phyloP scores from a whole-genome alignment of 2,113 vertebrate genomes.

The Acinonyx jubatus region DNA sequence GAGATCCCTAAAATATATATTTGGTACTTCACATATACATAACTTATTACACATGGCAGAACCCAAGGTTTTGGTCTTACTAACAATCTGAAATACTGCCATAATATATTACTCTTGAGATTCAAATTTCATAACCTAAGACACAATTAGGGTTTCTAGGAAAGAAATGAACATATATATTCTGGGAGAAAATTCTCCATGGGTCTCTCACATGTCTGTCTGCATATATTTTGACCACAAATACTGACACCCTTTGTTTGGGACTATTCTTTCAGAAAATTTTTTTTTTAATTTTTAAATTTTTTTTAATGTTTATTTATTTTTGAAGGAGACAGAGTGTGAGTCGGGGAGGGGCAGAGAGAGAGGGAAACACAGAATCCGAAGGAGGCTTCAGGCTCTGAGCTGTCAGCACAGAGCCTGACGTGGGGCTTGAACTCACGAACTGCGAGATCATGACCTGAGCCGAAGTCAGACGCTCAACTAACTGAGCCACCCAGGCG shows the following conservation, averaged over 20 bases:
- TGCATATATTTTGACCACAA: background rate
- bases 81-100: background rate
- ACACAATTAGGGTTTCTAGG: background rate
- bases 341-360: too few species aligned
- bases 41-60: background rate
- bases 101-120: background rate
- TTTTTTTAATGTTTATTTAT: too few species aligned
- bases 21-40: background rate
- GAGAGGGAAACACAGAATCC: too few species aligned
- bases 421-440: too few species aligned
- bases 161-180: background rate
- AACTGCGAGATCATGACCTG: too few species aligned
- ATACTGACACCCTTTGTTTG: background rate
- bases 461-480: too few species aligned
- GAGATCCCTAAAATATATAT: background rate
- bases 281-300: too few species aligned
- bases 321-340: too few species aligned
- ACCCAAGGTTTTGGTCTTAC: background rate
- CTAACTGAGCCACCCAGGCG: too few species aligned
- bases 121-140: background rate
- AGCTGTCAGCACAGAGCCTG: too few species aligned
- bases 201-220: background rate
- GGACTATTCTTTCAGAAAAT: background rate
- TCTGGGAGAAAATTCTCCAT: background rate
- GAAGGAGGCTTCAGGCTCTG: too few species aligned